phyloP scores from a whole-genome alignment of 2,888 invertebrate genomes.

The Arrhopalites spinosus region DNA sequence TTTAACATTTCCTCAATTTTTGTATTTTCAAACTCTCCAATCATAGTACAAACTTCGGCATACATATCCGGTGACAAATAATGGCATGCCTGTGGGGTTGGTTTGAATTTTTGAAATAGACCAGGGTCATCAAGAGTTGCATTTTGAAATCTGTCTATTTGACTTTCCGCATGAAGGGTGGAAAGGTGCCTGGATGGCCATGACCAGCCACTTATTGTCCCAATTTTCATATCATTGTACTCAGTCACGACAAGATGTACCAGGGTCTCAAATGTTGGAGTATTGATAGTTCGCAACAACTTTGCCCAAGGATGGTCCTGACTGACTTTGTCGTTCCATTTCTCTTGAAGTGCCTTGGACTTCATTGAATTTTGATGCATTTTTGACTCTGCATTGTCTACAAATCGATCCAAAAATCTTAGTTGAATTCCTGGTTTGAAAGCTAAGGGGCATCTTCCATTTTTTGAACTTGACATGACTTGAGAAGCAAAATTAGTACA shows the following conservation, averaged over 20 bases:
- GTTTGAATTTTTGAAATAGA: neutral
- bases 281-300: too few species aligned
- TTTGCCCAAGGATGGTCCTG: too few species aligned
- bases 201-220: neutral
- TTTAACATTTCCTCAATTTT: neutral
- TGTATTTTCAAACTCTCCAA: neutral
- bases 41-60: neutral
- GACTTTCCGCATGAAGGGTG: neutral
- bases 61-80: neutral
- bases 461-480: too few species aligned
- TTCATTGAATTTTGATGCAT: neutral
- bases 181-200: neutral
- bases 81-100: neutral
- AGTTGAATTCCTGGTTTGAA: neutral
- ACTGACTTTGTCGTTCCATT: too few species aligned
- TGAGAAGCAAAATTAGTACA: too few species aligned
- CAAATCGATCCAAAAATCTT: neutral
- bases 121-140: neutral
- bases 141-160: neutral
- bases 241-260: neutral
- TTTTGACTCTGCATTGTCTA: neutral
- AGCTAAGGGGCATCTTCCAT: neutral
- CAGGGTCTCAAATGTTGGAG: neutral
- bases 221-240: conserved; percentile 16
- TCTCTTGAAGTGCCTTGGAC: neutral